A percentile compares a stretch with the other conserved stretches of the same genome.
phyloP scores from a whole-genome alignment of 2,113 vertebrate species.

The Heloderma charlesbogerti region DNA sequence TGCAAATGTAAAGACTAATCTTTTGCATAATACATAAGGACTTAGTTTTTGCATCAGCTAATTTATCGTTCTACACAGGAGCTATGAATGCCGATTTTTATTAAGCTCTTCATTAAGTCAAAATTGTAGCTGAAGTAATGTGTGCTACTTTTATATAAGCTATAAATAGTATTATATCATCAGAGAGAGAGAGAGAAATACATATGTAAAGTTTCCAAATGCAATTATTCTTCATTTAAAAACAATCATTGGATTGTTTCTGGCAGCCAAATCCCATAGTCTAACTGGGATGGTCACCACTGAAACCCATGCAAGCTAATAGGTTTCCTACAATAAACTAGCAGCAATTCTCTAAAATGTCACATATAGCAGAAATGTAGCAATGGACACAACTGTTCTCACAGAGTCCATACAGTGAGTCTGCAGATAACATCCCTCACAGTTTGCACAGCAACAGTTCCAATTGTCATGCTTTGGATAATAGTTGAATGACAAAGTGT shows the following conservation, averaged over 20 bases:
- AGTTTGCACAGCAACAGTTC: neutral
- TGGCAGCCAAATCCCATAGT: constrained; percentile 36
- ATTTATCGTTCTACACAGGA: constrained; percentile 77
- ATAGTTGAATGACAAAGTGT: too few relatives aligned
- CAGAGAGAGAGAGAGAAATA: neutral
- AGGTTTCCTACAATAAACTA: neutral
- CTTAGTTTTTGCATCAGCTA: constrained; percentile 78
- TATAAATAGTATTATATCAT: constrained; percentile 47
- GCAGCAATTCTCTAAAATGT: neutral
- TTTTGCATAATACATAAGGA: constrained; percentile 83
- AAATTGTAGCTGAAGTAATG: constrained; percentile 66
- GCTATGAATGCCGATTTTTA: constrained; percentile 81
- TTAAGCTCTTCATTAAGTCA: constrained; percentile 80
- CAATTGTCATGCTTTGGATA: too few relatives aligned
- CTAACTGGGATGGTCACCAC: neutral
- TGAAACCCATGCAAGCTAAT: neutral
- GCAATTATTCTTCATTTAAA: constrained; percentile 59
- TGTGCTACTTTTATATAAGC: constrained; percentile 55
- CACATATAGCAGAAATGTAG: neutral
- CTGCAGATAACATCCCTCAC: neutral
- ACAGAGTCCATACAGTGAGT: neutral
- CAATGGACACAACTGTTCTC: neutral
- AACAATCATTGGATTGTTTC: constrained; percentile 45
- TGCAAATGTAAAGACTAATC: constrained; percentile 81
- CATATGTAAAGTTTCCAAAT: constrained; percentile 43